A percentile compares a stretch with the other conserved stretches of the same genome.
Evolutionary conservation across 1,140 invertebrate species (phyloP).

Genomic region (Brachionus manjavacas): DNA sequence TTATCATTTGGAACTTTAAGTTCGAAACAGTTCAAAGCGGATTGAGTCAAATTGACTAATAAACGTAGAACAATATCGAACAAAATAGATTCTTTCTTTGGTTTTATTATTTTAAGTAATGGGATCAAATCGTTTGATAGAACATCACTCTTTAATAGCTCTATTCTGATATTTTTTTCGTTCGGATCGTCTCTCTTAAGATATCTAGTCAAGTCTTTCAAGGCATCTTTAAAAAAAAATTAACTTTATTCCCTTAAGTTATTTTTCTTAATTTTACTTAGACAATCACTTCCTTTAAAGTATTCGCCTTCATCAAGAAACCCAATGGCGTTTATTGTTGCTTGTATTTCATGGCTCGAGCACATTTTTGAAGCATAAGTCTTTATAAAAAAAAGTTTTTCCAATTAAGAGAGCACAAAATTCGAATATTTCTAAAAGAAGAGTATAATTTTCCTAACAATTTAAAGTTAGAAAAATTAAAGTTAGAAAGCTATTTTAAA

Average conservation of each 20-base stretch:
- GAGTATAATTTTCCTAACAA: neutral
- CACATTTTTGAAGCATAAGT: conserved; percentile 15
- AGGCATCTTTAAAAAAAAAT: conserved; percentile 6
- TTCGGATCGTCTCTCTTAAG: conserved; percentile 27
- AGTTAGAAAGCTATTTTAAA: neutral
- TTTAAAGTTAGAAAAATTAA: no score
- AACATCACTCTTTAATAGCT: conserved; percentile 36
- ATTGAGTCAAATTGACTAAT: conserved; percentile 27
- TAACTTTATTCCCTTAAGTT: neutral
- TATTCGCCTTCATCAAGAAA: conserved; percentile 38
- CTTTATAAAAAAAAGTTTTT: neutral
- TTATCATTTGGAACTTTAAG: conserved; percentile 37
- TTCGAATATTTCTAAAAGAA: neutral
- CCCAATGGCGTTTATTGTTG: conserved; percentile 18
- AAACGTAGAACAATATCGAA: conserved; percentile 34
- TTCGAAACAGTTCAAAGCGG: conserved; percentile 25
- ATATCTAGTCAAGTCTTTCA: conserved; percentile 31
- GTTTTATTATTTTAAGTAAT: neutral
- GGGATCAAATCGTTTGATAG: conserved; percentile 21
- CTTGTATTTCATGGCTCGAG: conserved; percentile 37
- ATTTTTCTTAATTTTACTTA: neutral
- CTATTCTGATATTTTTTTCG: conserved; percentile 17
- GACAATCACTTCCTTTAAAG: conserved; percentile 30
- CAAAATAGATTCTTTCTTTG: neutral
- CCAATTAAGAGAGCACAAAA: neutral